These are phyloP conservation scores for Ciconia nigra DNA, from an alignment of 2,797 vertebrate species.

Conservation along the genomic window DNA sequence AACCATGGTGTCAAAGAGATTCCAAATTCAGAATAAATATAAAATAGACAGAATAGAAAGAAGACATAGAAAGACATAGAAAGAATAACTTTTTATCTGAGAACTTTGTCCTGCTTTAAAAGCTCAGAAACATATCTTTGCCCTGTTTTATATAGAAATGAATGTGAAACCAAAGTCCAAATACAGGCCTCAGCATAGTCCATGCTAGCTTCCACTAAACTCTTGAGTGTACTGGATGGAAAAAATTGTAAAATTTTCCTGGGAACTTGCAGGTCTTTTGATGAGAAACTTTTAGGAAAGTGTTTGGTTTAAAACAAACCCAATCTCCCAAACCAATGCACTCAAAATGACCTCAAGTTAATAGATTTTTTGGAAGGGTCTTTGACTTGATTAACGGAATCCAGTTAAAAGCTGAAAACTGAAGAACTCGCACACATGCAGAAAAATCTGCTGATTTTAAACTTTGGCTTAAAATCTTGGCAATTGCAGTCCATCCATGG, in stretches of 20 bases:
- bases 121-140: background rate
- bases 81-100: background rate
- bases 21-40: background rate
- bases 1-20: background rate
- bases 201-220: background rate
- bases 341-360: background rate
- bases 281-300: background rate
- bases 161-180: background rate
- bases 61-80: background rate
- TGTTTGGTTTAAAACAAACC: background rate
- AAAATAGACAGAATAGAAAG: background rate
- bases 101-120: background rate
- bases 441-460: background rate
- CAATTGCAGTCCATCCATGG: background rate
- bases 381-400: background rate
- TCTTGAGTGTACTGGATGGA: background rate
- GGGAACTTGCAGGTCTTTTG: background rate
- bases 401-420: background rate
- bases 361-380: background rate
- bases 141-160: background rate
- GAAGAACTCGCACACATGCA: fast-evolving
- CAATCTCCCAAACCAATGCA: background rate
- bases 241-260: background rate
- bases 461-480: background rate
- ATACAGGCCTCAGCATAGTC: background rate